Evolutionary conservation across 2,113 vertebrate genomes (phyloP), one percentile per base, ranked within the genome.

Genomic region (Dromaius novaehollandiae): DNA sequence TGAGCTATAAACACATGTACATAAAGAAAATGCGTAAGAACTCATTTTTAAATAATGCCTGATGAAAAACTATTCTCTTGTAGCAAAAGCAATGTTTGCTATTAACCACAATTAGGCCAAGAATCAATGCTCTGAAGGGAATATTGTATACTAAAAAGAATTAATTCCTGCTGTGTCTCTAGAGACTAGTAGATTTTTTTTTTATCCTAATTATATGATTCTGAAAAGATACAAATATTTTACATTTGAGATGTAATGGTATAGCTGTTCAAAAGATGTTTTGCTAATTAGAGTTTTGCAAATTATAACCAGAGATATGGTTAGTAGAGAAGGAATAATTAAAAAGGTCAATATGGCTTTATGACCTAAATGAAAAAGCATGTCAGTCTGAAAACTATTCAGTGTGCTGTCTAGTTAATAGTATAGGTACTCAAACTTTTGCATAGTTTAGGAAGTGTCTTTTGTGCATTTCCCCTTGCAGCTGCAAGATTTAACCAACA

Each of bases 151-250:
- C 38, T 86, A 84, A 92, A 83, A 89, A 79, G 13, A 77, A n/a
- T 88, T 82, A 89, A 68, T 95, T 94, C 71, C 44, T 82, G 61
- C 50, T 91, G 36, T 76, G 46, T 90, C 85, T 91, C 78, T 75
- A 75, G 56, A 42, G 36, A 86, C 85, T 93, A 73, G 64, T 69
- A 88, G 13, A 83, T 94, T 88, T 78, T 83, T 90, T 80, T 91
- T 78, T 58, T 46, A 22, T 80, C 68, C 65, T 96, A 95, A 95
- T 86, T 90, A 80, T 61, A 74, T 64, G 38, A 81, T 60, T 81
- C 56, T 87, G 56, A 94, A 96, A 85, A 96, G 87, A 38, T 25
- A 91, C 25, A 92, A 92, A 76, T 82, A 66, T 60, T 96, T 94
- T 78, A 60, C 26, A 51, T 68, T 85, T 75, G 11, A 53, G 34